Base-by-base conservation (phyloP, 2,113 vertebrate genomes). In the Scomber scombrus region DNA sequence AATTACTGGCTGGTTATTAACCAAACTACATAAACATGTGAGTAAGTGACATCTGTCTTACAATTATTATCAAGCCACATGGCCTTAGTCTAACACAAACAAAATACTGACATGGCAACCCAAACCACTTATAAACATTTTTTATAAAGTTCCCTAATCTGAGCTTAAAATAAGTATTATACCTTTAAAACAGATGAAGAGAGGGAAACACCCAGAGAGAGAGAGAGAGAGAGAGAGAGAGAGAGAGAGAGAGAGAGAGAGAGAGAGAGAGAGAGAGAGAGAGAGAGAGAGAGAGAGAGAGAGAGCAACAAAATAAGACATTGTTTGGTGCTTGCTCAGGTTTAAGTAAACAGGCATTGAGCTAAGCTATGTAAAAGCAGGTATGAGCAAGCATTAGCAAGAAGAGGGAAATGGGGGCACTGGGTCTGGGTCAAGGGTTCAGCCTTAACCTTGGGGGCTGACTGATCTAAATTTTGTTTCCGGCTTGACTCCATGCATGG, bases 351-450 rank as follows among this genome's bases (percentile, higher is more conserved):
- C 3, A 60, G 34, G 43, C 31, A 69, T 60, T 78, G 43, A 58
- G 68, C 29, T 54, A 67, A 68, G 55, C 55, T 61, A 34, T 56
- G 43, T 49, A 31, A 76, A 26, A 45, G 10, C 51, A n/a, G 52
- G 54, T 70, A 81, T 80, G 54, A 71, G 69, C 19, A 29, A 68
- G 81, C 61, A 75, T 46, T 45, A 56, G 23, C 47, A 73, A 60
- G n/a, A 61, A 69, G 55, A 70, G n/a, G 60, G 13, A 71, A 86
- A 77, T 47, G 19, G 80, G 85, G 56, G 23, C 83, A 87, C 34
- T 68, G 57, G 78, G 81, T 81, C 54, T 78, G 75, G 91, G 91
- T 93, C 90, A 93, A 79, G 75, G 87, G 90, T 93, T 94, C 90
- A 92, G 68, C 5, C 57, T 46, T 75, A 75, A 91, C 88, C 72